Percentiles rank a stretch among this genome's conserved stretches.
phyloP scores from a whole-genome alignment of 2,888 invertebrate genomes.

The Clepsis dumicolana region DNA sequence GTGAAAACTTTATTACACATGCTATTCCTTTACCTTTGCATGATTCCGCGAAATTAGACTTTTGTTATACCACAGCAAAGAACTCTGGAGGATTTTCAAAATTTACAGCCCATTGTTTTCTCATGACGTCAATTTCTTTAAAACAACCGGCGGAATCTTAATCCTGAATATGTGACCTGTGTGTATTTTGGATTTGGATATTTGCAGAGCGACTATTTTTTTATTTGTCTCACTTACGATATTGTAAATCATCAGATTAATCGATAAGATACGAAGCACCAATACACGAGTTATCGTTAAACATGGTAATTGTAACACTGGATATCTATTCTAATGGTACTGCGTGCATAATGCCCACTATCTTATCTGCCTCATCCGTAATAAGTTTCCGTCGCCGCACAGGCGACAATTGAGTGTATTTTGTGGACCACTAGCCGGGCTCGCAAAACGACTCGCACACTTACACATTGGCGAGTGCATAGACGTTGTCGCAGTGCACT shows the following conservation, averaged over 20 bases:
- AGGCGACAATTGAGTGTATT: too few relatives aligned
- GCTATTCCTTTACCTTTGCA: background rate
- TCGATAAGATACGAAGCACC: slow-evolving; percentile 27
- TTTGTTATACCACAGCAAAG: slow-evolving; percentile 10
- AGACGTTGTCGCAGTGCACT: too few relatives aligned
- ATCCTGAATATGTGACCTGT: slow-evolving; percentile 48
- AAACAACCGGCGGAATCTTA: slow-evolving; percentile 52
- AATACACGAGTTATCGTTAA: slow-evolving; percentile 11
- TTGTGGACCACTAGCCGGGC: too few relatives aligned
- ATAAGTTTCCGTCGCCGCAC: too few relatives aligned
- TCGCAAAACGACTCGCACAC: too few relatives aligned
- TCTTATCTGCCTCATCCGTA: too few relatives aligned
- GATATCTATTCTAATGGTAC: background rate
- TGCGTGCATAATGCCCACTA: background rate
- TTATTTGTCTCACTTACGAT: slow-evolving; percentile 35
- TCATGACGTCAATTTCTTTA: slow-evolving; percentile 57
- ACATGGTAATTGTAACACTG: background rate
- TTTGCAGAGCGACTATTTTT: slow-evolving; percentile 51
- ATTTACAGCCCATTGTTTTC: slow-evolving; percentile 44
- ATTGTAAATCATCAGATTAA: slow-evolving; percentile 33
- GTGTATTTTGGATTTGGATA: slow-evolving; percentile 56
- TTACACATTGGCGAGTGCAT: too few relatives aligned
- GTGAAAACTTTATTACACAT: background rate
- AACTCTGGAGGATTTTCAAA: slow-evolving; percentile 25
- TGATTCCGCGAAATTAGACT: background rate